Percentiles rank a stretch among this genome's conserved stretches.
phyloP scores from a whole-genome alignment of 2,797 vertebrate genomes.

The Sylvia borin region DNA sequence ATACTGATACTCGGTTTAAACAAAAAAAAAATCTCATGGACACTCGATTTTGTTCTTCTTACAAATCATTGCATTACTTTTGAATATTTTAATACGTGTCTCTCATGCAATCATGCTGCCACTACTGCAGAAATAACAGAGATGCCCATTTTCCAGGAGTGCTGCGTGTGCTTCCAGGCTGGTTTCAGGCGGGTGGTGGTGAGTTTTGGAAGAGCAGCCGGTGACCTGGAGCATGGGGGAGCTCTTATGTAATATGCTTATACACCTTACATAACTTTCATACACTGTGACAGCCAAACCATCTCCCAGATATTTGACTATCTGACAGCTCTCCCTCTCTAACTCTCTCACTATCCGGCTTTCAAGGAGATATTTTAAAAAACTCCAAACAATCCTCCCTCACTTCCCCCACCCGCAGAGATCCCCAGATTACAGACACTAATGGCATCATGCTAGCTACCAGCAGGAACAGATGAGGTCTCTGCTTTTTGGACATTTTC shows the following conservation, averaged over 20 bases:
- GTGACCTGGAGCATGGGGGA: slow-evolving; percentile 4
- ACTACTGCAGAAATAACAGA: background rate
- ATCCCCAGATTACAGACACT: background rate
- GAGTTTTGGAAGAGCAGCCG: slow-evolving; percentile 5
- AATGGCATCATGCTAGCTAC: background rate
- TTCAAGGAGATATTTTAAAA: background rate
- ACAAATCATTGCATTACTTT: background rate
- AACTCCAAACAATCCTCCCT: background rate
- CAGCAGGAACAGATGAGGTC: background rate
- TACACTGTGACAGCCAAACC: slow-evolving; percentile 8
- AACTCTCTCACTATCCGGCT: background rate
- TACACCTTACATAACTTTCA: slow-evolving; percentile 31
- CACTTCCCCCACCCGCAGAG: rapidly evolving
- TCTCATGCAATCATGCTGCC: background rate
- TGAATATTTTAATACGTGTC: background rate
- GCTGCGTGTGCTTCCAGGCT: background rate
- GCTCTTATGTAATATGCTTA: slow-evolving; percentile 49
- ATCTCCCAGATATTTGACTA: background rate
- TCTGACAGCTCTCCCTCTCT: background rate
- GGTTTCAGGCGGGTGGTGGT: background rate
- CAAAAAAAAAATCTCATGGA: background rate
- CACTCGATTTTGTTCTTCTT: background rate
- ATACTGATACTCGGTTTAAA: background rate
- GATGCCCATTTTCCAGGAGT: background rate
- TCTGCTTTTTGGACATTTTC: background rate